These are phyloP conservation scores for Meloidogyne chitwoodi DNA, from an alignment of 1,140 invertebrate genomes.

Conservation along the genomic window DNA sequence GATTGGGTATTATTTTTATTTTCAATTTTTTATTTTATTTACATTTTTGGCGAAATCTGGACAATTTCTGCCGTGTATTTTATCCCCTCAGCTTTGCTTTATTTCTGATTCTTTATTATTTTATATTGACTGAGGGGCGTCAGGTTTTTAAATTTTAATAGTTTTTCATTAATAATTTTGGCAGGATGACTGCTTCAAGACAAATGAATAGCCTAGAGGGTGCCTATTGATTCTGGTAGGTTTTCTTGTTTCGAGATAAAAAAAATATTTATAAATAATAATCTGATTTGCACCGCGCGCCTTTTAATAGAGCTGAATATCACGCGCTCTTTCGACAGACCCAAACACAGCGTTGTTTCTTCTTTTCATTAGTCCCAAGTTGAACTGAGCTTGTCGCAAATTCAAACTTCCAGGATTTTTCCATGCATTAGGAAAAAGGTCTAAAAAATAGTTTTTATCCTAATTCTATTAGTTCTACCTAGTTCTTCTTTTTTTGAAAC, in stretches of 20 bases:
- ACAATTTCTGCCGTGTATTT: conserved; percentile 59
- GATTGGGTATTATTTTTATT: no score
- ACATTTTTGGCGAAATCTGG: conserved; percentile 50
- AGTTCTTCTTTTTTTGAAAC: not conserved
- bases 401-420: not conserved
- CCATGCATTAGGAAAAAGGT: not conserved
- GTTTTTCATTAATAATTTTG: no score
- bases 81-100: conserved; percentile 55
- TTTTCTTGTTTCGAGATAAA: no score
- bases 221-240: no score
- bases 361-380: not conserved
- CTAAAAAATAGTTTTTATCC: not conserved
- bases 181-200: not conserved
- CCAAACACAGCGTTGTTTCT: not conserved
- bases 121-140: conserved; percentile 57
- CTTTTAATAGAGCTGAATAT: no score
- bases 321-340: not conserved
- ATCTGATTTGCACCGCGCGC: no score
- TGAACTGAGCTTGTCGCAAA: not conserved
- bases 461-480: not conserved
- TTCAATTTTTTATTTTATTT: no score
- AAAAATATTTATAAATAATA: no score
- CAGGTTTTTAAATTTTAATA: conserved; percentile 22
- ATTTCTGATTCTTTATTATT: conserved; percentile 59
- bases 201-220: not conserved